These are phyloP conservation scores for Pseudorhiza aurosa DNA, from an alignment of 30 jellyfish, hydroid and myxozoan species.

Conservation along the genomic window DNA sequence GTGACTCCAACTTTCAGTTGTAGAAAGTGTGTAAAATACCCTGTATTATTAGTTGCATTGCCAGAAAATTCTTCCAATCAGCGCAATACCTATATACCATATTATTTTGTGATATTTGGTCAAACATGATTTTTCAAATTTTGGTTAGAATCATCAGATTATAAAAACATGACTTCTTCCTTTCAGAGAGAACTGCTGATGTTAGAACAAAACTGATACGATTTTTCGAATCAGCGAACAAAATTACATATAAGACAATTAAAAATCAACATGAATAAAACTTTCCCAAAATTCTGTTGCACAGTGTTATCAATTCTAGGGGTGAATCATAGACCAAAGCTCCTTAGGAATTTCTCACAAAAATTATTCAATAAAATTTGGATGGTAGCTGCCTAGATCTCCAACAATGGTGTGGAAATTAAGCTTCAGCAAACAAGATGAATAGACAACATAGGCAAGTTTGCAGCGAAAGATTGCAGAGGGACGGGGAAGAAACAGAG, in stretches of 20 bases:
- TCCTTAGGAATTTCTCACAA: too few species aligned
- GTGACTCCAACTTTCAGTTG: not conserved
- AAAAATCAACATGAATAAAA: too few species aligned
- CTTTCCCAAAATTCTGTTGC: not conserved
- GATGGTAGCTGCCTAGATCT: too few species aligned
- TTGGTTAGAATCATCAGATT: not conserved
- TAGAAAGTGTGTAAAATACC: not conserved
- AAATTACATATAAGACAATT: not conserved
- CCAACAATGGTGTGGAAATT: too few species aligned
- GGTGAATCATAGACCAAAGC: too few species aligned
- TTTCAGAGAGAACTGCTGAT: not conserved
- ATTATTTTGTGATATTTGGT: not conserved
- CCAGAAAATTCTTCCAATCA: not conserved
- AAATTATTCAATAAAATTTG: too few species aligned
- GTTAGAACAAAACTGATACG: not conserved
- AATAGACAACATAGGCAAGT: too few species aligned
- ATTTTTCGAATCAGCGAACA: not conserved
- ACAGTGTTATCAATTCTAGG: too few species aligned
- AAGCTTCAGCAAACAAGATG: too few species aligned
- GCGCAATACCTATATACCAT: not conserved
- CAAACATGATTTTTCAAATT: not conserved
- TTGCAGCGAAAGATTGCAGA: too few species aligned
- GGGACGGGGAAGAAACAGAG: too few species aligned
- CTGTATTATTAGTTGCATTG: too few species aligned
- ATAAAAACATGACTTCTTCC: not conserved